Evolutionary conservation across 2,888 invertebrate species (phyloP).

Genomic region (Eupithecia tripunctaria): DNA sequence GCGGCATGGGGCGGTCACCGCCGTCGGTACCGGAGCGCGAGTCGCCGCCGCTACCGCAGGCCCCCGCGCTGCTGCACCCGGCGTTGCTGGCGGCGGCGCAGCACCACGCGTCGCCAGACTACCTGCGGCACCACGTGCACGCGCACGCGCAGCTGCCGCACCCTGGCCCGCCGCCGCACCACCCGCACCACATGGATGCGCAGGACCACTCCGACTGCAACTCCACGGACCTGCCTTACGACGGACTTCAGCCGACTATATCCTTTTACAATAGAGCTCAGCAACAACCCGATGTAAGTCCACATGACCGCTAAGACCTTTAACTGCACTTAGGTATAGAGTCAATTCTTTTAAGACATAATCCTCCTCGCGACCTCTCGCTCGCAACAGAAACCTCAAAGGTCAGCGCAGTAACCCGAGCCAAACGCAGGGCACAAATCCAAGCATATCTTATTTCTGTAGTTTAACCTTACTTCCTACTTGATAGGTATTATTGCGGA

Average conservation of each 20-base stretch:
- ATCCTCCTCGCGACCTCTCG: slow-evolving; percentile 9
- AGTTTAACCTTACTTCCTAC: slow-evolving; percentile 85
- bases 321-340: background rate
- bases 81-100: slow-evolving; percentile 93
- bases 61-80: slow-evolving; percentile 93
- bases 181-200: slow-evolving; percentile 92
- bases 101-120: slow-evolving; percentile 93
- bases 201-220: slow-evolving; percentile 96
- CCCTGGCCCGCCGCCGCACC: slow-evolving; percentile 89
- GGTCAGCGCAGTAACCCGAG: slow-evolving; percentile 52
- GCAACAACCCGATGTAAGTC: slow-evolving; percentile 40
- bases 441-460: slow-evolving; percentile 83
- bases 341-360: background rate
- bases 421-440: slow-evolving; percentile 54
- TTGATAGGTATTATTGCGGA: slow-evolving; percentile 78
- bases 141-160: slow-evolving; percentile 88
- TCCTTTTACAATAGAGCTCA: slow-evolving; percentile 89
- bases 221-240: slow-evolving; percentile 95
- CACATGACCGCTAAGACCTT: background rate
- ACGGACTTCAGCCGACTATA: slow-evolving; percentile 97
- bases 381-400: slow-evolving; percentile 32
- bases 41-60: slow-evolving; percentile 93
- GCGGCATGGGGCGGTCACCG: slow-evolving; percentile 82
- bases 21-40: slow-evolving; percentile 89
- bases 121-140: slow-evolving; percentile 86